Evolutionary conservation across 2,888 invertebrate species (phyloP).

Genomic region (Synanthedon tipuliformis): DNA sequence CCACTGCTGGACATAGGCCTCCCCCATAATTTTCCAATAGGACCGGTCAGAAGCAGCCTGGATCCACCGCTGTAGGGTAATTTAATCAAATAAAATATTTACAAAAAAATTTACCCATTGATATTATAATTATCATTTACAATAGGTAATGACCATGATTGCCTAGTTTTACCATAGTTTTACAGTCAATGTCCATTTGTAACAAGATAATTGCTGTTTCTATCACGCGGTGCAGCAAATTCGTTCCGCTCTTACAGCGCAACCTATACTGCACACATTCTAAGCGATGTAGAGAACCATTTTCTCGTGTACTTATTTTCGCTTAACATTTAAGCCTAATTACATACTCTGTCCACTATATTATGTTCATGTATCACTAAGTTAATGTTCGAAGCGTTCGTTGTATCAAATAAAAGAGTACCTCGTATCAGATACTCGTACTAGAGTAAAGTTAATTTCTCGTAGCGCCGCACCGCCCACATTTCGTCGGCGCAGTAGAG

Average conservation of each 20-base stretch:
- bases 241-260: not conserved
- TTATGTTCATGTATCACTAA: constrained; percentile 13
- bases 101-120: too few species aligned
- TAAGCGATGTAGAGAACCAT: not conserved
- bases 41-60: too few species aligned
- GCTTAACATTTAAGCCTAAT: not conserved
- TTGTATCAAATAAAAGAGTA: constrained; percentile 8
- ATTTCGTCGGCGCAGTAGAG: constrained; percentile 27
- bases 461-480: constrained; percentile 28
- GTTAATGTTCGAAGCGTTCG: constrained; percentile 30
- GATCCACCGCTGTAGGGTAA: too few species aligned
- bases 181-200: not conserved
- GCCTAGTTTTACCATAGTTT: not conserved
- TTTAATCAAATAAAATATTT: too few species aligned
- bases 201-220: not conserved
- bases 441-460: constrained; percentile 28
- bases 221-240: not conserved
- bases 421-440: constrained; percentile 17
- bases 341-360: not conserved
- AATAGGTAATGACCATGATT: too few species aligned
- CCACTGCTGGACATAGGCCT: too few species aligned
- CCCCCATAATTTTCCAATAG: too few species aligned
- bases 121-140: too few species aligned
- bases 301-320: not conserved
- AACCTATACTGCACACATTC: not conserved